Percentiles rank a stretch among this genome's conserved stretches.
Conservation (phyloP, 1,140 invertebrate species). For the Halesus radiatus region DNA sequence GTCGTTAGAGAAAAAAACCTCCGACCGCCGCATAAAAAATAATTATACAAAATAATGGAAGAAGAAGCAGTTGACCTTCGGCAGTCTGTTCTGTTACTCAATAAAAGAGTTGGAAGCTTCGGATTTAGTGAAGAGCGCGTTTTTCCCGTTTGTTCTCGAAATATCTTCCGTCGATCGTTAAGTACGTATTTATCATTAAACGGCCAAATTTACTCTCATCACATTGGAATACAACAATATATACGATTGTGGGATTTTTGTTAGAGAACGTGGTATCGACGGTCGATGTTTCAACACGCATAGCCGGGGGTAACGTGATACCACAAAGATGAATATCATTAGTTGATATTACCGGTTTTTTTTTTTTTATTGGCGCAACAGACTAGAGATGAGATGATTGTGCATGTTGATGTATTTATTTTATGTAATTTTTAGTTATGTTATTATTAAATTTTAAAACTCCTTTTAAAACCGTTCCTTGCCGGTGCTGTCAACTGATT, state of each 20-base stretch:
- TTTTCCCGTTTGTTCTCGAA: constrained; percentile 28
- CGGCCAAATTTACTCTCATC: background rate
- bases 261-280: background rate
- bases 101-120: background rate
- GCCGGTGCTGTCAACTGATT: too few species aligned
- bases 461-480: too few species aligned
- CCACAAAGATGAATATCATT: background rate
- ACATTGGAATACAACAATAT: background rate
- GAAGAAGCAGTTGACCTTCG: constrained; percentile 15
- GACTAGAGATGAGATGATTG: too few species aligned
- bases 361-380: background rate
- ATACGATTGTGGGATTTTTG: background rate
- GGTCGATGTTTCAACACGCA: too few species aligned
- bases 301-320: background rate
- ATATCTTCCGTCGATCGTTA: constrained; percentile 33
- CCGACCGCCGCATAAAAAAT: background rate
- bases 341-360: background rate
- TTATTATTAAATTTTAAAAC: too few species aligned
- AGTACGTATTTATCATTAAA: constrained; percentile 29
- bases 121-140: constrained; percentile 8
- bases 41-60: background rate
- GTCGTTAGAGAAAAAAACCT: too few species aligned
- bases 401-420: too few species aligned
- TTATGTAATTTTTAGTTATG: too few species aligned
- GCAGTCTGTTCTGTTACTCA: background rate